Percentiles rank a stretch among this genome's conserved stretches.
These are phyloP conservation scores for Catharus fuscescens DNA, from an alignment of 2,113 vertebrate genomes.

Conservation along the genomic window DNA sequence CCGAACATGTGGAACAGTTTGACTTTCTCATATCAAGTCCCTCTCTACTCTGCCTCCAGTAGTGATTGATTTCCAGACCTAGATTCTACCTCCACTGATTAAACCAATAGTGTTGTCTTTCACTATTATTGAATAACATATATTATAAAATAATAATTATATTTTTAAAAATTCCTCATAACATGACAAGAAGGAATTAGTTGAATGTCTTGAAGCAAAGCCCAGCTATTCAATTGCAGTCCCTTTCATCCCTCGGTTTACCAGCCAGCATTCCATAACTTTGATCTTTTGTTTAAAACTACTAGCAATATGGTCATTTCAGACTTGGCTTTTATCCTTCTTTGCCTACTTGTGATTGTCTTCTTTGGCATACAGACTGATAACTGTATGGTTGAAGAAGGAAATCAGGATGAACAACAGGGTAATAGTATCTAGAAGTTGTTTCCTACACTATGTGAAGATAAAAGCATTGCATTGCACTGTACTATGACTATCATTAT, in stretches of 20 bases:
- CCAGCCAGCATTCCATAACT: neutral
- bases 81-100: neutral
- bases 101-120: neutral
- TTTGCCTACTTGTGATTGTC: neutral
- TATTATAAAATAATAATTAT: neutral
- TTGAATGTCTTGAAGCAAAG: neutral
- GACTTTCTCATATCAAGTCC: neutral
- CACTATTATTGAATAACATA: neutral
- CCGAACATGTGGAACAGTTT: neutral
- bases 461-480: neutral
- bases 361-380: neutral
- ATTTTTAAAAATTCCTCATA: neutral
- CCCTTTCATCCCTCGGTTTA: neutral
- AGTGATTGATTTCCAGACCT: neutral
- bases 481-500: accelerated
- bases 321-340: neutral
- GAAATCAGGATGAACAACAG: neutral
- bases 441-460: neutral
- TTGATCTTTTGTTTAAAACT: neutral
- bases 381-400: neutral
- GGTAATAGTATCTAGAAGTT: neutral
- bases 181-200: neutral
- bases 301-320: neutral
- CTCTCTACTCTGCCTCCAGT: neutral
- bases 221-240: neutral